Base-by-base conservation (phyloP, 1,140 invertebrate genomes). In the Papilio polytes region DNA sequence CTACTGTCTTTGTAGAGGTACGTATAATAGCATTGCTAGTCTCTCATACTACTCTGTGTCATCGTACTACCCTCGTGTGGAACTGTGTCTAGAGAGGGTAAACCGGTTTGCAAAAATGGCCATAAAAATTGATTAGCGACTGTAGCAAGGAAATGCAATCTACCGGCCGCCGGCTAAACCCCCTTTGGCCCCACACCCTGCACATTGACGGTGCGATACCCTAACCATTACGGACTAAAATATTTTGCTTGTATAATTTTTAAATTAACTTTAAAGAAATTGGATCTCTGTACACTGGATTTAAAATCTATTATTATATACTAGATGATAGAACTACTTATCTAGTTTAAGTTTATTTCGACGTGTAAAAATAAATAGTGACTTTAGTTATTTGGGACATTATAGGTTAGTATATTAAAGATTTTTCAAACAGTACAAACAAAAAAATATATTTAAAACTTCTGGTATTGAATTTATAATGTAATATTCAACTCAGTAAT, bases 111-210 rank as follows among this genome's bases (percentile, higher is more conserved):
- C 90, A 90, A 91, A 93, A 93, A 92, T 90, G 87, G 87, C 87
- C 92, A 91, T 94, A 93, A 94, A 94, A 94, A 94, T 93, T 94
- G 92, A 94, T 94, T 94, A 92, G 91, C 89, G 85, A 85, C 89
- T 89, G 87, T 90, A 91, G 91, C 91, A 91, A 93, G 91, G 90
- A 92, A 93, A 93, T 94, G 91, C 92, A 94, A 94, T 94, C 91
- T 91, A 89, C 90, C 88, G 59, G 82, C 66, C 73, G 72, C 51
- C 26, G 22, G 22, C 63, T 26, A 56, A 83, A 82, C 82, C 77
- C 82, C 80, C 85, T 82, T 80, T 26, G 73, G 82, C 22, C 85
- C 82, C 82, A 70, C 81, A 80, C 78, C 46, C 53, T n/a, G 18
- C 53, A n/a, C 18, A 18, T n/a, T 56, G 63, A 66, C 20, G 20